Base-by-base conservation (phyloP, 1,140 invertebrate genomes). In the Gerris buenoi region DNA sequence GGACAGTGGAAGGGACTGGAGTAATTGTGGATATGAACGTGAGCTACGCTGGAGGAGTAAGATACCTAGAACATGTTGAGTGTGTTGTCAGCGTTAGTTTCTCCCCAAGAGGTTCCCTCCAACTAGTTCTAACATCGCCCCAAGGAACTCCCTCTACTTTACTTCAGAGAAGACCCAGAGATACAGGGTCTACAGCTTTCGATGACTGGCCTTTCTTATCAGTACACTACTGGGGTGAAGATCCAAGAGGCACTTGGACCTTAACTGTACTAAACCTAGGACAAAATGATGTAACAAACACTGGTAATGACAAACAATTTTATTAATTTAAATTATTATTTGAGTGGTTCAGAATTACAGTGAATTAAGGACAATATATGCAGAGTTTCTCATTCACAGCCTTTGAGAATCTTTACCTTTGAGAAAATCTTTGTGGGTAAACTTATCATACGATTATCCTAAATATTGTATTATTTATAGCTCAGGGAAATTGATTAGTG, bases 191-290 rank as follows among this genome's bases (percentile, higher is more conserved):
- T 72, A 91, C 91, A 3, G 95, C 93, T 73, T 96, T 97, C 75
- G 91, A 96, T 75, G 91, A 97, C 74, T 98, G 95, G 91, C 93
- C 93, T 13, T 99, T 99, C 81, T 84, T 98, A 72, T 94, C 92
- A 70, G 93, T 98, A 0, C 95, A 98, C 73, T 95, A 89, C 73
- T 98, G 95, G 95, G 94, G 94, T 3, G 96, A 98, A 76, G 88
- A 89, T 72, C 93, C 88, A 10, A 85, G 88, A 72, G 95, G 94
- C 15, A 82, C 87, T 64, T 99, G 97, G 97, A 93, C 85, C 1
- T 76, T 99, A 26, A 87, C 93, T 77, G 87, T 98, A 28, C 85
- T 93, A 66, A 97, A 98, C 75, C 86, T 85, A 27, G 91, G 90
- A 1, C 86, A 84, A 22, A 63, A 58, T 15, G 29, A 68, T 25